Evolutionary conservation across 2,797 vertebrate species (phyloP).

Genomic region (Crypturellus tataupa): DNA sequence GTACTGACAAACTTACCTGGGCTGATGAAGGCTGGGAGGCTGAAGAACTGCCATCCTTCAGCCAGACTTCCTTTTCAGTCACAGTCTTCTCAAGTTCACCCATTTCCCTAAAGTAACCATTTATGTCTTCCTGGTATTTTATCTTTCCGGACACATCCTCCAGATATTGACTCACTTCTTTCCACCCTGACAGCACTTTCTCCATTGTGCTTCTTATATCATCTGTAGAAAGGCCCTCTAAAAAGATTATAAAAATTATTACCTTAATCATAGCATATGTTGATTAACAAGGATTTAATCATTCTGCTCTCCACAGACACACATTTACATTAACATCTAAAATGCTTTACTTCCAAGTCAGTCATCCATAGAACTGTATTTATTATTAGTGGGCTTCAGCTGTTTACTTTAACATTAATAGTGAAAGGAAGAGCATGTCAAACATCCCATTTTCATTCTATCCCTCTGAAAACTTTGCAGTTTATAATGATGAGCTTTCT

Average conservation of each 20-base stretch:
- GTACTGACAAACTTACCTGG: conserved; percentile 81
- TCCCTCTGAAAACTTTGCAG: not conserved
- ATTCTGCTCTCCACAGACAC: not conserved
- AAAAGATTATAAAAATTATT: not conserved
- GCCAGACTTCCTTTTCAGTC: conserved; percentile 85
- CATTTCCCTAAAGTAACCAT: conserved; percentile 82
- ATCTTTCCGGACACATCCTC: conserved; percentile 83
- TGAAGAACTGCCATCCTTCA: conserved; percentile 48
- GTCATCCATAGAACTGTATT: not conserved
- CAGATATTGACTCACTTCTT: conserved; percentile 79
- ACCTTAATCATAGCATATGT: not conserved
- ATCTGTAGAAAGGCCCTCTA: conserved; percentile 80
- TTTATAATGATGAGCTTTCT: not conserved
- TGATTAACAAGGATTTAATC: not conserved
- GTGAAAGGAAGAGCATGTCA: not conserved
- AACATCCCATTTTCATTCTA: not conserved
- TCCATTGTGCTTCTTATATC: conserved; percentile 78
- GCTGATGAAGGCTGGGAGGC: conserved; percentile 64
- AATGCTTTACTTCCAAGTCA: not conserved
- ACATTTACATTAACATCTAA: not conserved
- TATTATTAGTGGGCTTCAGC: not conserved
- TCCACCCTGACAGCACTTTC: conserved; percentile 85
- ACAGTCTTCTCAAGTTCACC: conserved; percentile 81
- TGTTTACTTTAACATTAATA: not conserved
- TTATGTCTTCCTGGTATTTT: conserved; percentile 83